These are phyloP conservation scores for Styela plicata DNA, from an alignment of 23 tunicate genomes.

Conservation along the genomic window DNA sequence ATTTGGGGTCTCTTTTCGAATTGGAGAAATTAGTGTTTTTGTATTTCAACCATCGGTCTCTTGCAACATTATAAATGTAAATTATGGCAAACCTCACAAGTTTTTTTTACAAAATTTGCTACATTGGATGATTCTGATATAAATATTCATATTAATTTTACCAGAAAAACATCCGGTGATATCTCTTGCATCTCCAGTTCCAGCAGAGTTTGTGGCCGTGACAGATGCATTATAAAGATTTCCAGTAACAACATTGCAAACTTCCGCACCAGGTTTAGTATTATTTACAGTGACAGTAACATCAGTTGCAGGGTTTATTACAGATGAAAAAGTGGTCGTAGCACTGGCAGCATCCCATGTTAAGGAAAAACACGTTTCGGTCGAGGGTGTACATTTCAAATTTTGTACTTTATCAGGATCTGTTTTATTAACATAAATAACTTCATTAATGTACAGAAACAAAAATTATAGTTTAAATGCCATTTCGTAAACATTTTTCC, in stretches of 20 bases:
- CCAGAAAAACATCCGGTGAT: neutral
- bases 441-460: no score
- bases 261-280: constrained; percentile 13
- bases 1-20: no score
- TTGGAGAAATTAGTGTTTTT: no score
- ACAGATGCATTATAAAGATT: constrained; percentile 16
- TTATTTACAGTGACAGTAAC: neutral
- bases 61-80: no score
- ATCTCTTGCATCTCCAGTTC: constrained; percentile 3
- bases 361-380: constrained; percentile 1
- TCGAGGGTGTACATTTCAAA: neutral
- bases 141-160: neutral
- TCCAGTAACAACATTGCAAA: constrained; percentile 18
- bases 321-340: neutral
- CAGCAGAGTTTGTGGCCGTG: constrained; percentile 10
- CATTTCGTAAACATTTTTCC: no score
- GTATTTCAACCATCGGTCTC: no score
- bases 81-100: no score
- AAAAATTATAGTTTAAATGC: no score
- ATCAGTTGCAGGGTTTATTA: neutral
- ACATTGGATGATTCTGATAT: neutral
- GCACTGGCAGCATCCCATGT: neutral
- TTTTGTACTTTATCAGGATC: constrained; percentile 1
- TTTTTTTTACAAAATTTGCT: no score
- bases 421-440: no score